These are phyloP conservation scores for Crioceris asparagi DNA, from an alignment of 2,888 invertebrate genomes.

Conservation along the genomic window DNA sequence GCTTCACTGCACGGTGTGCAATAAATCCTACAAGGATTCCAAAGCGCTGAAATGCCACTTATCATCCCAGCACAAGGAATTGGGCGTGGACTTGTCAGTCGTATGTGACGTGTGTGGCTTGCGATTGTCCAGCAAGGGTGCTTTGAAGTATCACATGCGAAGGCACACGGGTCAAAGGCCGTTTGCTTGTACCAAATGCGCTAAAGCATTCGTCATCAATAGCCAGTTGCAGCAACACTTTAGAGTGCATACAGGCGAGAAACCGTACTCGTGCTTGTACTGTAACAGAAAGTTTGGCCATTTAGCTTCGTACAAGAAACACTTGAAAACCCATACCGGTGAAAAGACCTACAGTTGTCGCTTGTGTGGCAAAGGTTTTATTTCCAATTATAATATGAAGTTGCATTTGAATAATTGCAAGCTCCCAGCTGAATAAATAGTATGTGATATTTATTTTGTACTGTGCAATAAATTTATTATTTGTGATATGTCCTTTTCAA, in stretches of 20 bases:
- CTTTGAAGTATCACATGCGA: constrained; percentile 20
- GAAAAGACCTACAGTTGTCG: too few relatives aligned
- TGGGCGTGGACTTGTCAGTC: constrained; percentile 31
- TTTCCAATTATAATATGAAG: too few relatives aligned
- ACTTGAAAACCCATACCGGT: too few relatives aligned
- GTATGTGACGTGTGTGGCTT: constrained; percentile 39
- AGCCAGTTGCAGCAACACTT: constrained; percentile 19
- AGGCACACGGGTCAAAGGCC: constrained; percentile 25
- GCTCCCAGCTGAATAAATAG: too few relatives aligned
- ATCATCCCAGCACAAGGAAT: constrained; percentile 20
- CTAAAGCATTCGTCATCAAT: constrained; percentile 15
- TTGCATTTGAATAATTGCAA: too few relatives aligned
- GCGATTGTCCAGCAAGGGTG: constrained; percentile 16
- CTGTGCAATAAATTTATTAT: too few relatives aligned
- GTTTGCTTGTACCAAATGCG: constrained; percentile 17
- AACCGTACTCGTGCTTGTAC: constrained; percentile 17
- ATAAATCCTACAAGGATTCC: constrained; percentile 15
- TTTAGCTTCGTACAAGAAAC: too few relatives aligned
- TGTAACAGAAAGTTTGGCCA: constrained; percentile 19
- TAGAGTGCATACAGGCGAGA: constrained; percentile 23
- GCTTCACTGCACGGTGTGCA: constrained; percentile 22
- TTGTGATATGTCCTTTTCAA: too few relatives aligned
- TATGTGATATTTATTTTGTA: too few relatives aligned
- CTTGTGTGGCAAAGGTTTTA: too few relatives aligned
- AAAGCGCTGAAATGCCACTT: constrained; percentile 11